Evolutionary conservation across 1,140 invertebrate species (phyloP).

Genomic region (Diachasmimorpha longicaudata): DNA sequence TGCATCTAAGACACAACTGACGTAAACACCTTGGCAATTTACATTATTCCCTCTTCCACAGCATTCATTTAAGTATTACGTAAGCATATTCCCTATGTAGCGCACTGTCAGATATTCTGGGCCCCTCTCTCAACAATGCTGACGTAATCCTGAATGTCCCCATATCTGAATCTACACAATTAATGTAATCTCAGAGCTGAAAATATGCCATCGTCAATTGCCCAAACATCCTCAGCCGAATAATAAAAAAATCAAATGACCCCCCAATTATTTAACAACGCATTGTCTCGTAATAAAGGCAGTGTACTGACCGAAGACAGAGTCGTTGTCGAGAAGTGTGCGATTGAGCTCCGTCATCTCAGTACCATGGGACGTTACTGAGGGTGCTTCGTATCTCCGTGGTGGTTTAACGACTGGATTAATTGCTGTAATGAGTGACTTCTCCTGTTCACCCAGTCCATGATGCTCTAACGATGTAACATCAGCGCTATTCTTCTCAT

Average conservation of each 20-base stretch:
- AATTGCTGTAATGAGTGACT: slow-evolving; percentile 79
- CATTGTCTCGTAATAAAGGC: slow-evolving; percentile 51
- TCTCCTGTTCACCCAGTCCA: slow-evolving; percentile 74
- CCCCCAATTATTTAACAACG: slow-evolving; percentile 34
- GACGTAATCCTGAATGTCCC: too few relatives aligned
- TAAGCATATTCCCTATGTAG: too few relatives aligned
- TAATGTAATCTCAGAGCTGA: too few relatives aligned
- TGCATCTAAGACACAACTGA: too few relatives aligned
- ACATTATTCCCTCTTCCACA: too few relatives aligned
- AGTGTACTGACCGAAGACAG: slow-evolving; percentile 72
- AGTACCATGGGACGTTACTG: slow-evolving; percentile 71
- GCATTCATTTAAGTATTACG: too few relatives aligned
- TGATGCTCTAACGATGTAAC: slow-evolving; percentile 54
- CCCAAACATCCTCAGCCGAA: too few relatives aligned
- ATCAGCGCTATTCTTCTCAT: slow-evolving; percentile 65
- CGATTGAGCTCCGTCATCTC: slow-evolving; percentile 81
- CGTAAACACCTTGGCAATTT: too few relatives aligned
- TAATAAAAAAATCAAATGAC: background rate
- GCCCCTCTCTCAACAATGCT: too few relatives aligned
- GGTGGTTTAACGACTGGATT: slow-evolving; percentile 83
- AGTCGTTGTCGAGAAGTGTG: slow-evolving; percentile 74
- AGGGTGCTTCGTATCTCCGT: slow-evolving; percentile 72
- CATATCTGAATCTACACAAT: too few relatives aligned
- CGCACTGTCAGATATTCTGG: too few relatives aligned
- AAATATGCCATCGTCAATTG: too few relatives aligned